Conservation (phyloP, 2,113 vertebrate species). For the Ursus arctos region DNA sequence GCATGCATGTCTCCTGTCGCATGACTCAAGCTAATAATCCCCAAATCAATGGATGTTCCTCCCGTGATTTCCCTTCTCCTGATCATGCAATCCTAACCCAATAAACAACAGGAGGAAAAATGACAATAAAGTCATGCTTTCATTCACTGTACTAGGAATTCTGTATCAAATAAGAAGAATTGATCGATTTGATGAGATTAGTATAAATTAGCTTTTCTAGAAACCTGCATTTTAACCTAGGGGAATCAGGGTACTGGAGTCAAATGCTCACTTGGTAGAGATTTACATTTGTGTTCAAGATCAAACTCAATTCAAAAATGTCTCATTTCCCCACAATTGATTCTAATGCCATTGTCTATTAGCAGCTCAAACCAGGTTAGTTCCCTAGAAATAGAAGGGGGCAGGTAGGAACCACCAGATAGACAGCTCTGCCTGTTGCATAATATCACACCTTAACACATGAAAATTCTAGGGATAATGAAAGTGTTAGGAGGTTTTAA, state of each 20-base stretch:
- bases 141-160: neutral
- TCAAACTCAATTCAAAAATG: neutral
- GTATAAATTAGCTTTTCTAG: neutral
- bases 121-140: neutral
- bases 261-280: neutral
- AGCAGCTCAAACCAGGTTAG: neutral
- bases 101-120: neutral
- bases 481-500: neutral
- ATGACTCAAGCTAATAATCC: neutral
- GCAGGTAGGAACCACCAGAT: neutral
- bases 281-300: neutral
- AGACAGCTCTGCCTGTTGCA: neutral
- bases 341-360: neutral
- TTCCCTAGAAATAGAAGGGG: neutral
- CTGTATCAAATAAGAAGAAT: neutral
- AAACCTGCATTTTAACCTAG: neutral
- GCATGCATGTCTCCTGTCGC: neutral
- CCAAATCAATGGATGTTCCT: neutral
- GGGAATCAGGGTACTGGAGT: neutral
- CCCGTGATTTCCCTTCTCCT: neutral
- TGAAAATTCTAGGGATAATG: neutral
- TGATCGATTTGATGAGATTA: neutral
- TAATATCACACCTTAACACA: neutral
- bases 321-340: neutral
- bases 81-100: neutral